A percentile compares a stretch with the other conserved stretches of the same genome.
Evolutionary conservation across 2,113 vertebrate genomes (phyloP).

Genomic region (Pseudolaguvia tuberculata): DNA sequence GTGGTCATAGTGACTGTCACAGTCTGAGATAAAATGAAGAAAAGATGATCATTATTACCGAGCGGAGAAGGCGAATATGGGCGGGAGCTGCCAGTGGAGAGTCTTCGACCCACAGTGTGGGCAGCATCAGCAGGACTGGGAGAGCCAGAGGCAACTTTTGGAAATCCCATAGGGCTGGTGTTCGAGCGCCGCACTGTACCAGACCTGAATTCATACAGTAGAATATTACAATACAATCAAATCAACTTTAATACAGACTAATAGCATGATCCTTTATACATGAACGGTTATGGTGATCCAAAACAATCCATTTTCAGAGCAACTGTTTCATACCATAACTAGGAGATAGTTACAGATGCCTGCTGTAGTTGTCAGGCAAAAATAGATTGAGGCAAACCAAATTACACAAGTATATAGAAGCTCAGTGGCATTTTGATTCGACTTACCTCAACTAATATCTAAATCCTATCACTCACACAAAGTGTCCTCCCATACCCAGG

Average conservation of each 20-base stretch:
- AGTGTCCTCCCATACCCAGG: neutral
- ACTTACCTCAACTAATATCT: neutral
- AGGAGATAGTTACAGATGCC: neutral
- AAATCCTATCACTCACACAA: neutral
- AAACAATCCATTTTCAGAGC: neutral
- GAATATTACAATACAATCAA: neutral
- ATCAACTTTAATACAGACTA: neutral
- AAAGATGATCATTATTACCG: constrained; percentile 63
- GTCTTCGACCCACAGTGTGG: constrained; percentile 74
- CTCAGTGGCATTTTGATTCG: neutral
- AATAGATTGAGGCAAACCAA: neutral
- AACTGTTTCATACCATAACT: neutral
- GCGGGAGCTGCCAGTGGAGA: constrained; percentile 88
- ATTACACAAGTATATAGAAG: neutral
- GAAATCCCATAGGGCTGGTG: constrained; percentile 91
- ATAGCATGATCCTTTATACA: neutral
- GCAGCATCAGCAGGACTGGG: constrained; percentile 75
- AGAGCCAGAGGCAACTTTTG: constrained; percentile 81
- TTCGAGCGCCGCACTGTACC: constrained; percentile 87
- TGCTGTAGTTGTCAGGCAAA: neutral
- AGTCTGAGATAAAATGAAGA: neutral
- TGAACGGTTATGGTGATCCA: neutral
- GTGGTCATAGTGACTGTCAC: neutral
- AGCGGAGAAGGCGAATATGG: constrained; percentile 93
- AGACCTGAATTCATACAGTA: constrained; percentile 65